Conservation (phyloP, 2,113 vertebrate genomes). For the Nannospalax galili region DNA sequence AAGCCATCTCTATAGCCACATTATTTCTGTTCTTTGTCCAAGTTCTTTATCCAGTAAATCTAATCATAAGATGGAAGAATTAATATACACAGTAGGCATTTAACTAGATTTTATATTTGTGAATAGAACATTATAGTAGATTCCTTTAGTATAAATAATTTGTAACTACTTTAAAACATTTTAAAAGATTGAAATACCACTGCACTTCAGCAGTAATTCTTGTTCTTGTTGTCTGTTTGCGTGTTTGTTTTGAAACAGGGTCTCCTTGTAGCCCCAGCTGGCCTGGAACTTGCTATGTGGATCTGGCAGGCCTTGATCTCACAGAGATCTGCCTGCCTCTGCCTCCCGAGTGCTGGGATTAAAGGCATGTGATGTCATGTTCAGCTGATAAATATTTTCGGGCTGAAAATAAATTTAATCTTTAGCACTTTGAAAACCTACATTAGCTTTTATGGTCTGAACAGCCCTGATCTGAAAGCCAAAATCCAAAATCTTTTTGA, state of each 20-base stretch:
- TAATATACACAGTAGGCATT: neutral
- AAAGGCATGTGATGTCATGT: too few species aligned
- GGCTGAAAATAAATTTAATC: neutral
- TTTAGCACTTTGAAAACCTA: slow-evolving; percentile 28
- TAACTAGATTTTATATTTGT: slow-evolving; percentile 58
- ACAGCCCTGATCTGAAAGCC: neutral
- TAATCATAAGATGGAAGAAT: too few species aligned
- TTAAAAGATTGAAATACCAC: slow-evolving; percentile 28
- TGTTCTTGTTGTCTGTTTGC: neutral
- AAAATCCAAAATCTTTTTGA: neutral
- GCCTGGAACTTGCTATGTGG: too few species aligned
- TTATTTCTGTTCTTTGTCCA: too few species aligned
- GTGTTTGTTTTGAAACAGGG: too few species aligned
- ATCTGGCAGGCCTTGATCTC: too few species aligned
- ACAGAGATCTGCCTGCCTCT: too few species aligned
- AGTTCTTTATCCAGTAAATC: too few species aligned
- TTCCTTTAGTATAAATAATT: slow-evolving; percentile 51
- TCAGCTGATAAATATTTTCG: neutral
- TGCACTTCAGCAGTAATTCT: neutral
- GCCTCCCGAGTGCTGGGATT: too few species aligned
- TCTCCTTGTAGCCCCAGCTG: too few species aligned
- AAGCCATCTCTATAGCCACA: neutral
- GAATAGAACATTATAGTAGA: slow-evolving; percentile 7
- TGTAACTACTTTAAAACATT: slow-evolving; percentile 56
- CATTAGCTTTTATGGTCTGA: slow-evolving; percentile 22